These are phyloP conservation scores for Halisarca cf. caerulea DNA, from an alignment of 37 sponge, comb jelly and placozoan genomes.

Conservation along the genomic window DNA sequence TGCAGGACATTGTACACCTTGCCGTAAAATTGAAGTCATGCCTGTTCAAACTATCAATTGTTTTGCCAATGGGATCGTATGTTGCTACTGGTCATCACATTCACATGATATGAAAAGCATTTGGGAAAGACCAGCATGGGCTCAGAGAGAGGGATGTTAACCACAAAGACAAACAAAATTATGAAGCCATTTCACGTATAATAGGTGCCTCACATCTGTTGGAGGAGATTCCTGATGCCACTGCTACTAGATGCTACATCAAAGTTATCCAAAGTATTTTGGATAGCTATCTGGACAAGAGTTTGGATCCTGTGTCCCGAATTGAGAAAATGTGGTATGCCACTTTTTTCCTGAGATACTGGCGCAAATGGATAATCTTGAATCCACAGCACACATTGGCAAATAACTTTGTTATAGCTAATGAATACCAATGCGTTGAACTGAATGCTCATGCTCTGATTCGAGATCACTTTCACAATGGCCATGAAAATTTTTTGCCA, in stretches of 20 bases:
- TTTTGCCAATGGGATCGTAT: constrained; percentile 27
- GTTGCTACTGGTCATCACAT: constrained; percentile 22
- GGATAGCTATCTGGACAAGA: constrained; percentile 26
- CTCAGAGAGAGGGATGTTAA: constrained; percentile 17
- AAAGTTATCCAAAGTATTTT: constrained; percentile 9
- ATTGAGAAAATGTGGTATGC: constrained; percentile 26
- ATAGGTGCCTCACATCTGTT: constrained; percentile 16
- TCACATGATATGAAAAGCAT: background rate
- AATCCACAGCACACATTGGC: constrained; percentile 1
- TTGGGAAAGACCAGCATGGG: constrained; percentile 42
- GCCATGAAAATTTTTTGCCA: too few relatives aligned
- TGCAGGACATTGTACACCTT: constrained; percentile 43
- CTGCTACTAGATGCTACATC: constrained; percentile 8
- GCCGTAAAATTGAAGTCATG: constrained; percentile 39
- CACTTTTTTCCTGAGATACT: constrained; percentile 36
- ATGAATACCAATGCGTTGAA: constrained; percentile 18
- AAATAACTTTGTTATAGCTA: constrained; percentile 16
- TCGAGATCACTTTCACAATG: too few relatives aligned
- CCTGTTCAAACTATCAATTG: constrained; percentile 27
- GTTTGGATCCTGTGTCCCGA: background rate
- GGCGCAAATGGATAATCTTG: constrained; percentile 14
- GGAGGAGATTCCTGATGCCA: constrained; percentile 15
- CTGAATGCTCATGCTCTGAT: constrained; percentile 35
- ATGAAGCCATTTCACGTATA: constrained; percentile 27
- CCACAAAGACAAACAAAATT: constrained; percentile 47